phyloP scores from a whole-genome alignment of 92 coral and sea anemone species.

The Actinernus sp. region DNA sequence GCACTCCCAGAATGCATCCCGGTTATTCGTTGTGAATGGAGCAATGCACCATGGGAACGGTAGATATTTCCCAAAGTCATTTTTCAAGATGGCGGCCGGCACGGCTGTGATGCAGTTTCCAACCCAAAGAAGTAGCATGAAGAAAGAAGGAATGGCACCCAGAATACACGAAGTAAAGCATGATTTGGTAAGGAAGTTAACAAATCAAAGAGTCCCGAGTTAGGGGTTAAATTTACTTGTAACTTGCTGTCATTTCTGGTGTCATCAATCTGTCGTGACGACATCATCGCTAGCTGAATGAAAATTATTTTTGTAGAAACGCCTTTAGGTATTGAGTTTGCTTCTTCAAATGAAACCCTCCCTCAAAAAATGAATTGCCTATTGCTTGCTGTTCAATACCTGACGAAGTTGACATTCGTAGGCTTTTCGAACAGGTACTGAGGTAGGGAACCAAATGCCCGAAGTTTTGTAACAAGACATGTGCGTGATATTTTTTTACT shows the following conservation, averaged over 20 bases:
- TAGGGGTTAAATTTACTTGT: background rate
- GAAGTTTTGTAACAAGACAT: no score
- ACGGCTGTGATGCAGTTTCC: constrained; percentile 95
- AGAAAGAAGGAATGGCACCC: constrained; percentile 81
- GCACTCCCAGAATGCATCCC: constrained; percentile 49
- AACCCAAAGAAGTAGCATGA: constrained; percentile 79
- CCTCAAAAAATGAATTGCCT: no score
- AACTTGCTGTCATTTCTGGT: constrained; percentile 25
- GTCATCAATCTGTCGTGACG: constrained; percentile 23
- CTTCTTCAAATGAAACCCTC: no score
- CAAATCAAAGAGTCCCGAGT: background rate
- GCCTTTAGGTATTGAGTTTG: no score
- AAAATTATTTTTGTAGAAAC: constrained; percentile 18
- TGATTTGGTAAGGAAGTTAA: constrained; percentile 62
- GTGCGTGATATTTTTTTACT: no score
- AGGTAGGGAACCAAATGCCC: no score
- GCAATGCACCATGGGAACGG: constrained; percentile 65
- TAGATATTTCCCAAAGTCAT: constrained; percentile 85
- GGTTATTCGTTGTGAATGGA: constrained; percentile 11
- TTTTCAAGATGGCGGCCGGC: constrained; percentile 99
- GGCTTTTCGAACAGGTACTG: no score
- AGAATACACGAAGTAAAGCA: constrained; percentile 73
- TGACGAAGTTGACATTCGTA: no score
- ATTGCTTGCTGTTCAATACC: no score
- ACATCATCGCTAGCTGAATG: constrained; percentile 36